Evolutionary conservation across 2,888 invertebrate genomes (phyloP), one percentile per base, ranked within the genome.

Genomic region (Notodromas monacha): DNA sequence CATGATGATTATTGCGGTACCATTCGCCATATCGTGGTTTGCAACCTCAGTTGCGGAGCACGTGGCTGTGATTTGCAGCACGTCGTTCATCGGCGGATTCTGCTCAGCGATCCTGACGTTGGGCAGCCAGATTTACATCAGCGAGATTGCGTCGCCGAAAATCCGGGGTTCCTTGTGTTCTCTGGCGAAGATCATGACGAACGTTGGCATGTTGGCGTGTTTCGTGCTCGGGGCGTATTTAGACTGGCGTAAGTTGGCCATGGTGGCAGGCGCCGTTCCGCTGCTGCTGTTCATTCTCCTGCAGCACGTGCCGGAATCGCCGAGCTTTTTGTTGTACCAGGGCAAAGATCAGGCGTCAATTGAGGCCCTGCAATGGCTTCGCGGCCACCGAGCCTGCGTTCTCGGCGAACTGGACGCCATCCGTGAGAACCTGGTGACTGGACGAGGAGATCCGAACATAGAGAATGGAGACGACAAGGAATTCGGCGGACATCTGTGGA

Each of bases 161-260:
- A 67, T 76, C 37, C 59, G 81, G 15, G 81, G 79, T 14, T 68
- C 72, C 39, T 56, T 81, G 33, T 76, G 76, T 44, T 70, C 76
- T 4, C 63, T 76, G 34, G 58, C 74, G 36, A 81, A 81, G 50
- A 63, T 79, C 37, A 66, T 68, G 36, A 68, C 73, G 12, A 74
- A 76, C 45, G 58, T 72, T 16, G 81, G 81, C 15, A 68, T 77
- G 10, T 56, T 81, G 16, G 61, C 70, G 43, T 68, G 70, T 31
- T 77, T 74, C 50, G 61, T 67, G 33, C 63, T 73, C 15, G 79
- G 79, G 28, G 66, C 73, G 11, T 66, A 66, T 46, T 52, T 74
- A 5, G 66, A 69, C 48, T 79, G 77, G 77, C 58, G 70, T 36
- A 67, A 70, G 45, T 57, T 79, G 34, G 77, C 79, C 0, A 56